Evolutionary conservation across 2,888 invertebrate species (phyloP).

Genomic region (Tipula vernalis): DNA sequence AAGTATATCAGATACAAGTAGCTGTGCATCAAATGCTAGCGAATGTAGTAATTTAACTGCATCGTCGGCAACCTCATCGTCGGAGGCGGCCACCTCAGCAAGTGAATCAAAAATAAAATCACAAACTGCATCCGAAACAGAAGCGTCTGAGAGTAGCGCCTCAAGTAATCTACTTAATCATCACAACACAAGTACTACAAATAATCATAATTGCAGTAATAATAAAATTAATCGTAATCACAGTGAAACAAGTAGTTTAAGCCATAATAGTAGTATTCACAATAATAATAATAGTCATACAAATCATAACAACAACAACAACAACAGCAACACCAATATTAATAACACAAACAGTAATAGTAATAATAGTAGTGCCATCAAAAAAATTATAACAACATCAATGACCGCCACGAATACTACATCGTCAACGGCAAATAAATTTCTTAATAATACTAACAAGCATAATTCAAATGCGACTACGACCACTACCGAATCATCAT

Average conservation of each 20-base stretch:
- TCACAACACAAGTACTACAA: not conserved
- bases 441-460: not conserved
- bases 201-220: not conserved
- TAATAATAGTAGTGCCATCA: not conserved
- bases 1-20: slow-evolving; percentile 6
- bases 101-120: not conserved
- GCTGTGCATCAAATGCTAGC: not conserved
- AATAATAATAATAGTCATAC: not conserved
- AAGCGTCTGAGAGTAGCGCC: not conserved
- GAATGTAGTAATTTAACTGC: slow-evolving; percentile 5
- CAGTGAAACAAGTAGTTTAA: not conserved
- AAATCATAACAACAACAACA: not conserved
- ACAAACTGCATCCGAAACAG: not conserved
- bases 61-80: not conserved
- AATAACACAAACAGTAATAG: not conserved
- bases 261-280: not conserved
- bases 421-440: not conserved
- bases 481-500: not conserved
- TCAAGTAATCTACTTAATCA: not conserved
- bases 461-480: not conserved
- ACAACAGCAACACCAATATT: not conserved
- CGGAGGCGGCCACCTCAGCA: not conserved
- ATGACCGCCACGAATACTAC: not conserved
- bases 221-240: not conserved
- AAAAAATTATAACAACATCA: not conserved